A percentile compares a stretch with the other conserved stretches of the same genome.
These are phyloP conservation scores for Cheilosia grossa DNA, from an alignment of 2,888 invertebrate species.

Conservation along the genomic window DNA sequence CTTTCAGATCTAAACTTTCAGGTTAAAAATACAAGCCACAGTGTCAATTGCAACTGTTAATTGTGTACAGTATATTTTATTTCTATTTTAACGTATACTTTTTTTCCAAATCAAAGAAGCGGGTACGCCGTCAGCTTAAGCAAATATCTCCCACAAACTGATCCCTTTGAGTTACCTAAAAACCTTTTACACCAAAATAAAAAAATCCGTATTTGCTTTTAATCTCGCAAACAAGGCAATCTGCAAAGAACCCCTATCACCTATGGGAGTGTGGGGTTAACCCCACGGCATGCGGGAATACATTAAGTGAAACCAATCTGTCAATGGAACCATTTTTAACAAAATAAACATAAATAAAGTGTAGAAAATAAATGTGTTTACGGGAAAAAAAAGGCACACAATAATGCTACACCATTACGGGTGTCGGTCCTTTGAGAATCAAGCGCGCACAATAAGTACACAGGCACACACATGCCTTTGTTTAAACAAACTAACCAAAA, in stretches of 20 bases:
- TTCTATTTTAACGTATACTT: too few species aligned
- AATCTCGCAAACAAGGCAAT: background rate
- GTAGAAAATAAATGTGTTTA: constrained; percentile 15
- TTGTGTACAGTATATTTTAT: too few species aligned
- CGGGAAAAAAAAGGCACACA: background rate
- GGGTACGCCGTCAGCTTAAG: too few species aligned
- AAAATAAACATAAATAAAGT: constrained; percentile 34
- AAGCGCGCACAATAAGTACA: background rate
- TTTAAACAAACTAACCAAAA: constrained; percentile 55
- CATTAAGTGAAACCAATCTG: constrained; percentile 37
- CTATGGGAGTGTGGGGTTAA: background rate
- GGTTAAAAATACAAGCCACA: too few species aligned
- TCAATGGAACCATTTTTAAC: constrained; percentile 43
- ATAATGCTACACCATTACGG: background rate
- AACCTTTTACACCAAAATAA: too few species aligned
- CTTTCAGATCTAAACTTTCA: too few species aligned
- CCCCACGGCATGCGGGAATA: constrained; percentile 12
- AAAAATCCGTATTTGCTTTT: too few species aligned
- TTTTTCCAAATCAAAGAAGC: too few species aligned
- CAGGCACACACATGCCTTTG: constrained; percentile 13
- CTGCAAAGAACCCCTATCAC: constrained; percentile 3
- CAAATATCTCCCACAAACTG: too few species aligned
- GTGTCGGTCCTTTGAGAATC: constrained; percentile 29
- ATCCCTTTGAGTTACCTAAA: too few species aligned
- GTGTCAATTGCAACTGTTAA: too few species aligned